phyloP scores from a whole-genome alignment of 92 coral and sea anemone species.

The Zoanthus sociatus region DNA sequence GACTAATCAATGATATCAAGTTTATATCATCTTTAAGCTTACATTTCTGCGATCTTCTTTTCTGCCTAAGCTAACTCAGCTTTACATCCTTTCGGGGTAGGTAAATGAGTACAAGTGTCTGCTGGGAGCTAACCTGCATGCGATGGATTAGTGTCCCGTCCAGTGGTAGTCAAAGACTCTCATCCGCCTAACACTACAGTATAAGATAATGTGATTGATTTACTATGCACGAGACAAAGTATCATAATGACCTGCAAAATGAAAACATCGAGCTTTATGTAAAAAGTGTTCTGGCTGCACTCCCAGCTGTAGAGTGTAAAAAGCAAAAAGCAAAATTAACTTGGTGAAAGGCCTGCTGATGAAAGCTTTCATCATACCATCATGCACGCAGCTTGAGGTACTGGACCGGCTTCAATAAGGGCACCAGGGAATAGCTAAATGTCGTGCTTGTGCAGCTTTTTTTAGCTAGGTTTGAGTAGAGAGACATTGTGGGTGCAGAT shows the following conservation, averaged over 20 bases:
- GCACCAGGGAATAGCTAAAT: slow-evolving; percentile 28
- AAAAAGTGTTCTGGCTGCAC: slow-evolving; percentile 50
- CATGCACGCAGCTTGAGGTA: slow-evolving; percentile 65
- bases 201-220: too few relatives aligned
- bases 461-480: background rate
- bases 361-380: slow-evolving; percentile 64
- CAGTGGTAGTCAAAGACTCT: too few relatives aligned
- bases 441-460: background rate
- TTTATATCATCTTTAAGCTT: too few relatives aligned
- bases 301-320: slow-evolving; percentile 64
- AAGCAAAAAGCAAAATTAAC: slow-evolving; percentile 45
- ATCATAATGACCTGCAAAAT: slow-evolving; percentile 39
- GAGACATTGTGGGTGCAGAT: background rate
- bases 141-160: too few relatives aligned
- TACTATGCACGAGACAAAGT: background rate
- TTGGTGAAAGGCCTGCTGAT: slow-evolving; percentile 59
- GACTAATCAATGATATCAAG: too few relatives aligned
- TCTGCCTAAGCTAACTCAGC: too few relatives aligned
- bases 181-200: background rate
- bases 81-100: too few relatives aligned
- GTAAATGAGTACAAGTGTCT: too few relatives aligned
- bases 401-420: slow-evolving; percentile 74
- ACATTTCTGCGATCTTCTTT: too few relatives aligned
- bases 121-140: too few relatives aligned
- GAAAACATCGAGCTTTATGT: slow-evolving; percentile 69